Conservation (phyloP, 64 coral and sea anemone species). For the Dendronephthya gigantea region DNA sequence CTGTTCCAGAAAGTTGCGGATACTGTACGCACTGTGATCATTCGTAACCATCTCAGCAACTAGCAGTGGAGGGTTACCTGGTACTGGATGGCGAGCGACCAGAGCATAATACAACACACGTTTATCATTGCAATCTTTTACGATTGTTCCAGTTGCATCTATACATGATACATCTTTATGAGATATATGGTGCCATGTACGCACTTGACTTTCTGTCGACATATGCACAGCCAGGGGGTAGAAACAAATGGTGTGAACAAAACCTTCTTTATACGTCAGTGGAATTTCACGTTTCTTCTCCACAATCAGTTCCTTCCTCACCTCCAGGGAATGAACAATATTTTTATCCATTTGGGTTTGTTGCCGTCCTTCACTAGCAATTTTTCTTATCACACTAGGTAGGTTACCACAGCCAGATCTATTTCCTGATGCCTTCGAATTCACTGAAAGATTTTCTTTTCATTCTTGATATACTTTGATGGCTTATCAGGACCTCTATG, state of each 20-base stretch:
- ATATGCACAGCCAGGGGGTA: not conserved
- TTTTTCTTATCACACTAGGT: not conserved
- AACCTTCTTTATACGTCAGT: not conserved
- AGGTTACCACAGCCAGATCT: not conserved
- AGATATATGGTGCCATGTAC: conserved; percentile 15
- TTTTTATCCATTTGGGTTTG: not conserved
- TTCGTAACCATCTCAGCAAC: not conserved
- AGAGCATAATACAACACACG: not conserved
- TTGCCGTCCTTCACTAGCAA: not conserved
- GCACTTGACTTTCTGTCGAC: not conserved
- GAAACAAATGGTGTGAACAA: conserved; percentile 9
- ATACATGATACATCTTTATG: not conserved
- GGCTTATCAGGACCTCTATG: conserved; percentile 13
- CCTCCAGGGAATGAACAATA: not conserved
- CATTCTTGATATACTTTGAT: conserved; percentile 15
- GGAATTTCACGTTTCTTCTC: not conserved
- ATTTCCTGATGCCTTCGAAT: not conserved
- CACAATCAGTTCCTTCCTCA: not conserved
- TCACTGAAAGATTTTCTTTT: not conserved
- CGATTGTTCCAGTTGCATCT: conserved; percentile 4
- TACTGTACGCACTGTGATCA: not conserved
- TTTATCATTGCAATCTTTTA: conserved; percentile 4
- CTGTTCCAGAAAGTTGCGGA: not conserved
- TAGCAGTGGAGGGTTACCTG: not conserved
- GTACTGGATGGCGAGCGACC: not conserved